Conservation (phyloP, 2,113 vertebrate species). For the Catharus bicknelli region DNA sequence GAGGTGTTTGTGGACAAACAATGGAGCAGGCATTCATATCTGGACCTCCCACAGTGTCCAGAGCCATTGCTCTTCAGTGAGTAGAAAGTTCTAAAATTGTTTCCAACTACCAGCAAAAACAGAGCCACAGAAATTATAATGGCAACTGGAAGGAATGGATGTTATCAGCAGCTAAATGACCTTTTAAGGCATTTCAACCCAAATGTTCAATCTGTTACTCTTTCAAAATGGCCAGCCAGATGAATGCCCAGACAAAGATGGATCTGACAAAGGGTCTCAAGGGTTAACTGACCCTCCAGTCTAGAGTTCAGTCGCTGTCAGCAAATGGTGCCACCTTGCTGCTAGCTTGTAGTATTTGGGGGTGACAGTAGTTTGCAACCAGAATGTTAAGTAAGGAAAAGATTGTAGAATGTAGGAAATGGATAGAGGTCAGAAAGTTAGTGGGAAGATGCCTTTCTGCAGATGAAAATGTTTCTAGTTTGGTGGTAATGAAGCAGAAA, state of each 20-base stretch:
- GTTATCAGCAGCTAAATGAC: not conserved
- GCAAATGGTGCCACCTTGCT: constrained; percentile 28
- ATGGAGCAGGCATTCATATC: not conserved
- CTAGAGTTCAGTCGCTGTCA: not conserved
- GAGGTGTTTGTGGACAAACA: not conserved
- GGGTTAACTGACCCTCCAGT: not conserved
- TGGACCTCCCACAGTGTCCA: not conserved
- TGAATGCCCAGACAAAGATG: not conserved
- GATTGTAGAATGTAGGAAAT: constrained; percentile 61
- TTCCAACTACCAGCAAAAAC: not conserved
- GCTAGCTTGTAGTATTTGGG: constrained; percentile 34
- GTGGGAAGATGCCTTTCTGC: constrained; percentile 18
- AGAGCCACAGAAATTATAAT: not conserved
- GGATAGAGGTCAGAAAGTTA: constrained; percentile 44
- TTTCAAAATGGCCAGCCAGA: not conserved
- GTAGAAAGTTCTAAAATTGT: not conserved
- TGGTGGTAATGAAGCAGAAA: constrained; percentile 35
- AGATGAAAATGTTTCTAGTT: constrained; percentile 15
- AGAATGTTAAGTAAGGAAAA: constrained; percentile 59
- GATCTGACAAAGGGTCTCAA: not conserved
- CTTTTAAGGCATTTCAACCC: not conserved
- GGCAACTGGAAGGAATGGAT: not conserved
- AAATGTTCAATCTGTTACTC: constrained; percentile 11
- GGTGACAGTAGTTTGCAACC: constrained; percentile 33
- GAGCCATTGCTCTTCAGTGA: not conserved